Conservation (phyloP, 2,888 invertebrate genomes). For the Pachymerium ferrugineum region DNA sequence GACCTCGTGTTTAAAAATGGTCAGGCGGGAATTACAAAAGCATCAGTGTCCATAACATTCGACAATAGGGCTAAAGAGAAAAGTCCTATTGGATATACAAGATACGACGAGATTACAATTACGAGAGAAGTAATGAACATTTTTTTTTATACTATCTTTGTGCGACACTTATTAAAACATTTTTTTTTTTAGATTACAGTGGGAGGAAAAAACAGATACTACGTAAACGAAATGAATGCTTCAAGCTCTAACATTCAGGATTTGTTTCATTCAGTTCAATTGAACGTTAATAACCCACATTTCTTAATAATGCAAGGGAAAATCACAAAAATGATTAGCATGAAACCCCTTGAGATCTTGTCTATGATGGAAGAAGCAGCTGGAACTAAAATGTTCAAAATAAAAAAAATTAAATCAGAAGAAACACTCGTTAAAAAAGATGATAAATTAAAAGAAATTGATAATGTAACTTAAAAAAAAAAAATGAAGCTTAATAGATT, state of each 20-base stretch:
- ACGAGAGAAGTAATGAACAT: slow-evolving; percentile 66
- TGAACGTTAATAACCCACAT: slow-evolving; percentile 99
- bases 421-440: slow-evolving; percentile 90
- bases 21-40: slow-evolving; percentile 91
- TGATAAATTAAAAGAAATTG: slow-evolving; percentile 77
- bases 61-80: slow-evolving; percentile 77
- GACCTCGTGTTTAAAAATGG: slow-evolving; percentile 98
- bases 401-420: slow-evolving; percentile 78
- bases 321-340: slow-evolving; percentile 96
- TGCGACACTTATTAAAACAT: background rate
- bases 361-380: slow-evolving; percentile 99
- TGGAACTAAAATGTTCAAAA: slow-evolving; percentile 93
- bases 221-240: slow-evolving; percentile 87
- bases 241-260: slow-evolving; percentile 86
- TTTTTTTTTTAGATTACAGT: slow-evolving; percentile 61
- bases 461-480: slow-evolving; percentile 56
- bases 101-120: slow-evolving; percentile 82
- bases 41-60: slow-evolving; percentile 90
- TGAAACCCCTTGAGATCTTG: slow-evolving; percentile 95
- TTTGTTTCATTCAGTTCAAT: slow-evolving; percentile 90
- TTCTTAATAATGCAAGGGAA: slow-evolving; percentile 99
- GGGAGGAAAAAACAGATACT: slow-evolving; percentile 84
- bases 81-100: slow-evolving; percentile 86
- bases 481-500: too few relatives aligned
- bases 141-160: background rate